phyloP scores from a whole-genome alignment of 2,888 invertebrate genomes.

The Balanococcus diminutus region DNA sequence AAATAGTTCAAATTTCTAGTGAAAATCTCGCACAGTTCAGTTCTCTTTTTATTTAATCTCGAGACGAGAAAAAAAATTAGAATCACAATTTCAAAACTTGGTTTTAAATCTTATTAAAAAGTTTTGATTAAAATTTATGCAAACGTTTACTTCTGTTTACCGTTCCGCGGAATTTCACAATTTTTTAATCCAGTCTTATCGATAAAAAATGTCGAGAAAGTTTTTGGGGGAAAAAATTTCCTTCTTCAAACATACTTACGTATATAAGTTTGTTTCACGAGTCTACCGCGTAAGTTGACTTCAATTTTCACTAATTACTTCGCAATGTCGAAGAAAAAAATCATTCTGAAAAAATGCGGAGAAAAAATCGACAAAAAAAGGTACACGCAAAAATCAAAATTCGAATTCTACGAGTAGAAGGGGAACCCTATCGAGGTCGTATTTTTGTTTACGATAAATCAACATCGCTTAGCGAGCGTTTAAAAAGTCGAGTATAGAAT shows the following conservation, averaged over 20 bases:
- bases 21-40: neutral
- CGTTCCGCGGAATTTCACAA: conserved; percentile 25
- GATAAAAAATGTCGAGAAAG: conserved; percentile 17
- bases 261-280: neutral
- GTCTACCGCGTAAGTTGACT: neutral
- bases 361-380: neutral
- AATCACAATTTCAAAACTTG: conserved; percentile 10
- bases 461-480: neutral
- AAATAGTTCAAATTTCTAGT: neutral
- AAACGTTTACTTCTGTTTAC: conserved; percentile 32
- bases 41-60: neutral
- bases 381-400: neutral
- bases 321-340: neutral
- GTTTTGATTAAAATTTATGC: conserved; percentile 13
- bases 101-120: conserved; percentile 16
- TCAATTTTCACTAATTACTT: conserved; percentile 22
- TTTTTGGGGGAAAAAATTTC: neutral
- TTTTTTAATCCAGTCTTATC: conserved; percentile 22
- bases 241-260: neutral
- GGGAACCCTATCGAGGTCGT: neutral
- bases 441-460: conserved; percentile 25
- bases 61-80: neutral
- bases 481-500: neutral
- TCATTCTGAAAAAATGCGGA: neutral
- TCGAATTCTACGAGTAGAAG: neutral